phyloP scores from a whole-genome alignment of 1,140 invertebrate genomes.

The Meloidogyne exigua region DNA sequence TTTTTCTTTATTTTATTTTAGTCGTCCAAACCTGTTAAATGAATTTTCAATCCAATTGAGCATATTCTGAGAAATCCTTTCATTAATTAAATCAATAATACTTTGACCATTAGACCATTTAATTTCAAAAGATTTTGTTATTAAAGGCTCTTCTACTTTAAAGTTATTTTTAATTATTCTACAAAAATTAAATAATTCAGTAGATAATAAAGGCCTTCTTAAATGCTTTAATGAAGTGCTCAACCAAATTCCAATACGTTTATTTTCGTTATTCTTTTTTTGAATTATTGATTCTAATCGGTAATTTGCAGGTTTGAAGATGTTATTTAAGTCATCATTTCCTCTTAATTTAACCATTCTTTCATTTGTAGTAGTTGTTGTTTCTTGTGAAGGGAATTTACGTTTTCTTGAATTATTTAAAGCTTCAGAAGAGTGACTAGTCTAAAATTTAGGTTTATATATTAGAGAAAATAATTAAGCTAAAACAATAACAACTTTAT shows the following conservation, averaged over 20 bases:
- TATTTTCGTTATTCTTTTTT: conserved; percentile 1
- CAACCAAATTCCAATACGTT: conserved; percentile 23
- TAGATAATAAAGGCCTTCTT: conserved; percentile 3
- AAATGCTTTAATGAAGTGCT: not conserved
- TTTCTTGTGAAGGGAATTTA: not conserved
- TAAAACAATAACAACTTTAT: too few relatives aligned
- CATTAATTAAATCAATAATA: conserved; percentile 6
- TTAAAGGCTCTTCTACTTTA: not conserved
- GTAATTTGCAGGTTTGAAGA: not conserved
- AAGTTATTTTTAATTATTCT: not conserved
- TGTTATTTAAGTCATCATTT: not conserved
- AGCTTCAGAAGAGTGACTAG: not conserved
- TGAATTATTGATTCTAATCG: not conserved
- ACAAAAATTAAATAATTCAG: conserved; percentile 3
- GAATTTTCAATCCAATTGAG: conserved; percentile 30
- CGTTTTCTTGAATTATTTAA: conserved; percentile 22
- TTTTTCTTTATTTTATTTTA: too few relatives aligned
- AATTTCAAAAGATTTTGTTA: not conserved
- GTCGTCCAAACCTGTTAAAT: conserved; percentile 26
- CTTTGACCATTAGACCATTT: not conserved
- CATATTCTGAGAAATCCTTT: not conserved
- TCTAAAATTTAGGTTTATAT: not conserved
- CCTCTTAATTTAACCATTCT: not conserved
- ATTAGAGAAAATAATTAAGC: not conserved
- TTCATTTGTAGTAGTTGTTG: not conserved